phyloP scores from a whole-genome alignment of 2,797 vertebrate species.

The Argentina silus region DNA sequence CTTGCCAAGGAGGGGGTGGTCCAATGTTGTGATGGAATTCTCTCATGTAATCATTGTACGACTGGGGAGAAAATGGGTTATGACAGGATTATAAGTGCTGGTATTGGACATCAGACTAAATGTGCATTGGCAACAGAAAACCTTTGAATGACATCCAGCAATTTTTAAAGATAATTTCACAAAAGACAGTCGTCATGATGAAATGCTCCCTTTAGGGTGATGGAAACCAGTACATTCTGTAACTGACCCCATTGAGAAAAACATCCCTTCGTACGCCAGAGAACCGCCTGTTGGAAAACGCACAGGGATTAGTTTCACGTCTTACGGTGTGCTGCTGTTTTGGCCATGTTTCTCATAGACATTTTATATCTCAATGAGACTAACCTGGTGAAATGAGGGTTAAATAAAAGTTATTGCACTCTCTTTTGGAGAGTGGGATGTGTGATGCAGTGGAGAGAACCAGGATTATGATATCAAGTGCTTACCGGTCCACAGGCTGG shows the following conservation, averaged over 20 bases:
- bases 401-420: too few species aligned
- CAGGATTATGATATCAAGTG: constrained; percentile 54
- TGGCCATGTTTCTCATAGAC: too few species aligned
- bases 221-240: neutral
- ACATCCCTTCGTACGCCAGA: constrained; percentile 93
- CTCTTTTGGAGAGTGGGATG: neutral
- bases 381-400: neutral
- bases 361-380: constrained; percentile 19
- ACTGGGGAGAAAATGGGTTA: constrained; percentile 79
- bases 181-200: too few species aligned
- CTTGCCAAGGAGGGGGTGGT: constrained; percentile 95
- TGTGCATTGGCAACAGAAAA: too few species aligned
- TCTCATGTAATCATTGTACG: constrained; percentile 97
- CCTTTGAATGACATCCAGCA: too few species aligned
- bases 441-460: neutral
- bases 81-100: neutral
- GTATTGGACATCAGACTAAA: neutral
- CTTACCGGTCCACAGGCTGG: constrained; percentile 96
- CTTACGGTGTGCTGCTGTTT: too few species aligned
- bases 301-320: neutral
- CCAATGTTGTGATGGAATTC: constrained; percentile 96
- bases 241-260: constrained; percentile 96
- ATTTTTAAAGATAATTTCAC: too few species aligned
- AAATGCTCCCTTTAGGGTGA: too few species aligned
- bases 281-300: constrained; percentile 88